A percentile compares a stretch with the other conserved stretches of the same genome.
phyloP scores from a whole-genome alignment of 2,797 vertebrate species.

The Rachycentron canadum region DNA sequence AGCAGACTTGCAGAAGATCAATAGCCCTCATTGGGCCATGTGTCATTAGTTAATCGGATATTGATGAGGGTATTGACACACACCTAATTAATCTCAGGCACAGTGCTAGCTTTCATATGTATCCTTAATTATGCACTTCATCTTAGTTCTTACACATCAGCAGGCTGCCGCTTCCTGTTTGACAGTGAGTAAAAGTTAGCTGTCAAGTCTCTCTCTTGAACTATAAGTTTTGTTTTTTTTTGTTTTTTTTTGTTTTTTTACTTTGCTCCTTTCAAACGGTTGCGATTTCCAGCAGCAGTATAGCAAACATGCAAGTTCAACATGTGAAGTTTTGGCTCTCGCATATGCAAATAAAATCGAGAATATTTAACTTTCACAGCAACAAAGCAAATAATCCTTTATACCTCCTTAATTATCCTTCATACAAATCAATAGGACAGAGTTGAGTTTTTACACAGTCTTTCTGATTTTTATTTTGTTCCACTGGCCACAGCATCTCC shows the following conservation, averaged over 20 bases:
- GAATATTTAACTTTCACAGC: neutral
- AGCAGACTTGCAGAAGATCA: conserved; percentile 93
- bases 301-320: conserved; percentile 7
- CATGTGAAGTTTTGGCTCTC: neutral
- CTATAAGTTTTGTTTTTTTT: conserved; percentile 12
- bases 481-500: neutral
- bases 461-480: neutral
- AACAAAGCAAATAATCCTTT: neutral
- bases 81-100: conserved; percentile 98
- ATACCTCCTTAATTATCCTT: too few relatives aligned
- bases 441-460: neutral
- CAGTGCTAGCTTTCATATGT: conserved; percentile 94
- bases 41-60: conserved; percentile 99
- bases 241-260: conserved; percentile 3
- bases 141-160: conserved; percentile 93
- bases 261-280: conserved; percentile 22
- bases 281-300: neutral
- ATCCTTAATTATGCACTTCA: conserved; percentile 99
- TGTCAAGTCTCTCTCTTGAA: conserved; percentile 75
- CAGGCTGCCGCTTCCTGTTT: conserved; percentile 79
- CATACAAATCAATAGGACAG: too few relatives aligned
- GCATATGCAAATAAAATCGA: neutral
- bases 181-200: conserved; percentile 89
- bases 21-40: conserved; percentile 98
- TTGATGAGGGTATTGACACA: conserved; percentile 99